Evolutionary conservation across 2,113 vertebrate genomes (phyloP), one percentile per base, ranked within the genome.

Genomic region (Heterocephalus glaber): DNA sequence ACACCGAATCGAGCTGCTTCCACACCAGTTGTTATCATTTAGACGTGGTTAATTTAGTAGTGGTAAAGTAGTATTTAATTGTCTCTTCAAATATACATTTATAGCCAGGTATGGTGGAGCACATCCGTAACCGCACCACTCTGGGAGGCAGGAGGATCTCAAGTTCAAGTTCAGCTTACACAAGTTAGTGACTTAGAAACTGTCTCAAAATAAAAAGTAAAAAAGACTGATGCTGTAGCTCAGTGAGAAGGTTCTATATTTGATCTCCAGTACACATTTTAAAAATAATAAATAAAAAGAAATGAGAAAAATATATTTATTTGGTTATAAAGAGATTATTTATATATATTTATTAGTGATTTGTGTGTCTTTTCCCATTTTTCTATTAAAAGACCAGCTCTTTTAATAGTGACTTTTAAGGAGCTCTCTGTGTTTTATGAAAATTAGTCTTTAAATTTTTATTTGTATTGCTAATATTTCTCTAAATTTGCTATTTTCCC

Each of bases 361-460:
- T 66, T 92, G 8, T 70, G 58, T 26, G 16, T 9, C 47, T 33
- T 2, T 49, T 30, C 70, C 13, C 26, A 30, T 81, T 86, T 94
- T 92, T 65, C 70, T 80, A 26, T 49, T 41, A n/a, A 63, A 89
- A 60, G 63, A 1, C 77, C 16, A 77, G 35, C 26, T 35, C 44
- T 38, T 90, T 65, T 74, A 24, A 41, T 58, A 76, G 2, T 87
- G 49, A 87, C n/a, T 60, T 90, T 96, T 66, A 58, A 94, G 84
- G 70, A 85, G 33, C 24, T 92, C 61, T 86, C 85, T 80, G 30
- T 92, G 38, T 88, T 88, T 88, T 83, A 44, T 86, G 58, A 33
- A 89, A 86, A 86, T 81, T 81, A 66, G 66, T 65, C 38, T 47
- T 90, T 82, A 92, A 52, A 54, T 28, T 74, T 96, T 63, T 33